Evolutionary conservation across 2,113 vertebrate species (phyloP), one percentile per base, ranked within the genome.

Genomic region (Atlantisia rogersi): DNA sequence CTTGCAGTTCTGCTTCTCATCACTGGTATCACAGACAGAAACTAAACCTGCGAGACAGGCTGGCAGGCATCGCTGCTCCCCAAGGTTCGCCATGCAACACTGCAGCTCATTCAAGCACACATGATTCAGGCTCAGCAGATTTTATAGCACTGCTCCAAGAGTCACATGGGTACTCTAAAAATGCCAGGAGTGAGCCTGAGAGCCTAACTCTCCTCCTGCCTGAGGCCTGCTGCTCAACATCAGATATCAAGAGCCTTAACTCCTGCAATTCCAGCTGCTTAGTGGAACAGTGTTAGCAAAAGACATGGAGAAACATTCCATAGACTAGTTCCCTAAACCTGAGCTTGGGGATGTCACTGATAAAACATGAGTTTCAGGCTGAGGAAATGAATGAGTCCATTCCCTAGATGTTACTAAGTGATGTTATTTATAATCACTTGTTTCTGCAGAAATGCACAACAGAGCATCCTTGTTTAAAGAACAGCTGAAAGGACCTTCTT

Each of bases 271-370:
- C 35, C 55, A 70, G 24, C 12, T 63, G 40, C 26, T 40, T 50
- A 44, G 32, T 39, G 56, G 39, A 82, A 74, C 19, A 53, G 21
- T 24, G 93, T 58, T 35, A 64, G 60, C 12, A 73, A 85, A 87
- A 85, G 22, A 22, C 42, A 59, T 0, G 2, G 7, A 79, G 32
- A 91, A 94, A 74, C 1, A 2, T 10, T 59, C 24, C 4, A 2
- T 7, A 63, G 46, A n/a, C 15, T 42, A 56, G 48, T 59, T 87
- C 74, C 48, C 37, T 67, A 71, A 74, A 76, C 74, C 74, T 87
- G 58, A 87, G 46, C 19, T 67, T 0, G 0, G n/a, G 69, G 17
- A 18, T 19, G 10, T 24, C 0, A 0, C 10, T 62, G 26, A 56
- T 26, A 68, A 94, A 88, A 79, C 0, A 0, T 10, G 35, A 86